phyloP scores from a whole-genome alignment of 37 sponge, comb jelly and placozoan genomes.

The Geodia barretti region DNA sequence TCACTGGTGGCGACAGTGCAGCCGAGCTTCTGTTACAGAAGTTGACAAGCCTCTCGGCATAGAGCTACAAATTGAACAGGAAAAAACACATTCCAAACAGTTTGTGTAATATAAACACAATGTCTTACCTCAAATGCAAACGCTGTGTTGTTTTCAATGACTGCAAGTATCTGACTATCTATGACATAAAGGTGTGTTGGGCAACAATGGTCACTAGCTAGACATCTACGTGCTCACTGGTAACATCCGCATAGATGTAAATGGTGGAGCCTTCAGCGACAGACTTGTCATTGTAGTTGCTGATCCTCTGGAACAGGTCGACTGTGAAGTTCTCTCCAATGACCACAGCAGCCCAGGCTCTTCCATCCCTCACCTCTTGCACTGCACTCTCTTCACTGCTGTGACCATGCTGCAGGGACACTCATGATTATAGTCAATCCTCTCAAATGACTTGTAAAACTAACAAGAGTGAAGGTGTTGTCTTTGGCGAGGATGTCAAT shows the following conservation, averaged over 20 bases:
- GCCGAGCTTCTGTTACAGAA: background rate
- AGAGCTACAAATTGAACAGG: too few species aligned
- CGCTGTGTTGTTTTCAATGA: slow-evolving; percentile 30
- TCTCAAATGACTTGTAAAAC: too few species aligned
- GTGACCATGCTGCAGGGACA: background rate
- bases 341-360: slow-evolving; percentile 66
- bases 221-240: slow-evolving; percentile 27
- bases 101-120: too few species aligned
- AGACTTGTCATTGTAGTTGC: background rate
- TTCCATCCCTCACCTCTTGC: slow-evolving; percentile 49
- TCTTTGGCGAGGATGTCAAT: background rate
- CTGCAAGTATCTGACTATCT: slow-evolving; percentile 57
- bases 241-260: slow-evolving; percentile 51
- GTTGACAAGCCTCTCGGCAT: background rate
- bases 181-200: background rate
- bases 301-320: slow-evolving; percentile 16
- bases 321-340: slow-evolving; percentile 57
- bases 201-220: background rate
- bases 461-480: background rate
- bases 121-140: slow-evolving; percentile 60
- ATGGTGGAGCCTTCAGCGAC: slow-evolving; percentile 54
- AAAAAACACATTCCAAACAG: too few species aligned
- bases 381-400: slow-evolving; percentile 34
- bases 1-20: slow-evolving; percentile 7
- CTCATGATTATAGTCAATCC: too few species aligned